Evolutionary conservation across 2,888 invertebrate species (phyloP).

Genomic region (Matsumyia berberina): DNA sequence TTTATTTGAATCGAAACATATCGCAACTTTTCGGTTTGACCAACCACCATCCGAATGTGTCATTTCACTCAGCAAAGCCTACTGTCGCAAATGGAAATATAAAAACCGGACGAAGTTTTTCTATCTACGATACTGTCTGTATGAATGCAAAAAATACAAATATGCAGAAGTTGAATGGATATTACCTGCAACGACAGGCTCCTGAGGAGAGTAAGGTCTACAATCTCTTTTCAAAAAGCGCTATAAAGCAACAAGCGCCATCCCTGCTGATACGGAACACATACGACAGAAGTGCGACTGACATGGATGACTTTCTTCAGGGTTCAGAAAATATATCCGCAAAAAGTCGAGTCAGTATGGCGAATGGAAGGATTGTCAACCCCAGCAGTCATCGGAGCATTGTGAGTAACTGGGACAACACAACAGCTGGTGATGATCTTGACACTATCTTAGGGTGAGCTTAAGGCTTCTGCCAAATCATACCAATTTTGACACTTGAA

Average conservation of each 20-base stretch:
- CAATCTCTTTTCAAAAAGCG: constrained; percentile 82
- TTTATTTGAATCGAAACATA: constrained; percentile 82
- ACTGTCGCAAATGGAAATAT: constrained; percentile 39
- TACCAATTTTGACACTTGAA: neutral
- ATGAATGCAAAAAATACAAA: constrained; percentile 81
- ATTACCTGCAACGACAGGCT: constrained; percentile 79
- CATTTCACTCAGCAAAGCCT: constrained; percentile 78
- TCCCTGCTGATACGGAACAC: constrained; percentile 78
- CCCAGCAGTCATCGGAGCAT: constrained; percentile 48
- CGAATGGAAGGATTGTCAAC: constrained; percentile 49
- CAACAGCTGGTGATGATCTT: constrained; percentile 86
- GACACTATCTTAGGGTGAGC: constrained; percentile 90
- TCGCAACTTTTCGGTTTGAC: constrained; percentile 81
- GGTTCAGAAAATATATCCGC: constrained; percentile 49
- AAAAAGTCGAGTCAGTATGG: constrained; percentile 55
- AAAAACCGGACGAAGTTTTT: constrained; percentile 74
- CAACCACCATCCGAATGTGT: constrained; percentile 80
- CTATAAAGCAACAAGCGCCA: constrained; percentile 77
- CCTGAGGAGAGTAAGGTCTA: constrained; percentile 80
- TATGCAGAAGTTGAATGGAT: constrained; percentile 79
- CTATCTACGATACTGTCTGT: constrained; percentile 80
- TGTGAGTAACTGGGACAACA: constrained; percentile 52
- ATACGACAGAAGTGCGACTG: constrained; percentile 71
- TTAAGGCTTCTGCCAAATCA: constrained; percentile 26
- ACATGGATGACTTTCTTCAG: constrained; percentile 45